Evolutionary conservation across 2,113 vertebrate genomes (phyloP).

Genomic region (Merops nubicus): DNA sequence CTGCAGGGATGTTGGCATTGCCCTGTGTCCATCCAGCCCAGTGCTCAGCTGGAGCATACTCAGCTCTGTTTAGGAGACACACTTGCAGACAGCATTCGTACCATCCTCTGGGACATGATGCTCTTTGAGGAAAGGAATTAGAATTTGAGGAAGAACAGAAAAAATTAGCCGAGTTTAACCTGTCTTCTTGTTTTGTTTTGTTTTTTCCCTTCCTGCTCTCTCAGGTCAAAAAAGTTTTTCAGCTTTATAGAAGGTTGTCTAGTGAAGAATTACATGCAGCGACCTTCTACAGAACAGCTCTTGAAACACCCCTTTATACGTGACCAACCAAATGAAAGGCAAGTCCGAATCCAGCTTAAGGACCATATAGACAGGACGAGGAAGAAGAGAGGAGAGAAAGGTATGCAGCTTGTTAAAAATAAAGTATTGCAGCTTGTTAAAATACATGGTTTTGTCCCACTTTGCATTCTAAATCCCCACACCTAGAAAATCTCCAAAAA

Average conservation of each 20-base stretch:
- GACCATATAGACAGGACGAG: constrained; percentile 98
- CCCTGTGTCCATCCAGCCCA: neutral
- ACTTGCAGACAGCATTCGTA: neutral
- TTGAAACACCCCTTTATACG: constrained; percentile 97
- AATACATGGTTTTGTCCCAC: neutral
- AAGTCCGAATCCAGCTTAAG: constrained; percentile 98
- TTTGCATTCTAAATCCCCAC: neutral
- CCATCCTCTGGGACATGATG: neutral
- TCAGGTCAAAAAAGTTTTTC: constrained; percentile 98
- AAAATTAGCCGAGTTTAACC: neutral
- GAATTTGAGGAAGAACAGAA: neutral
- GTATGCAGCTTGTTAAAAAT: constrained; percentile 69
- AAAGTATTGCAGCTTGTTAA: neutral
- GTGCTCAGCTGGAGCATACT: neutral
- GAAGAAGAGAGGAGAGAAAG: constrained; percentile 99
- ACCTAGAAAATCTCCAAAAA: neutral
- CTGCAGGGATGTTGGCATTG: neutral
- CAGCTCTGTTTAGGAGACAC: neutral
- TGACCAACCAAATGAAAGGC: constrained; percentile 97
- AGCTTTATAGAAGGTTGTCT: constrained; percentile 98
- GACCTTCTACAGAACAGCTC: constrained; percentile 95
- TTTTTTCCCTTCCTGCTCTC: neutral
- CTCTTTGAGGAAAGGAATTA: neutral
- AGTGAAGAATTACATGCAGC: constrained; percentile 98
- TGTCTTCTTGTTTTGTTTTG: neutral